Evolutionary conservation across 2,797 vertebrate species (phyloP), one percentile per base, ranked within the genome.

Genomic region (Dicrostonyx torquatus): DNA sequence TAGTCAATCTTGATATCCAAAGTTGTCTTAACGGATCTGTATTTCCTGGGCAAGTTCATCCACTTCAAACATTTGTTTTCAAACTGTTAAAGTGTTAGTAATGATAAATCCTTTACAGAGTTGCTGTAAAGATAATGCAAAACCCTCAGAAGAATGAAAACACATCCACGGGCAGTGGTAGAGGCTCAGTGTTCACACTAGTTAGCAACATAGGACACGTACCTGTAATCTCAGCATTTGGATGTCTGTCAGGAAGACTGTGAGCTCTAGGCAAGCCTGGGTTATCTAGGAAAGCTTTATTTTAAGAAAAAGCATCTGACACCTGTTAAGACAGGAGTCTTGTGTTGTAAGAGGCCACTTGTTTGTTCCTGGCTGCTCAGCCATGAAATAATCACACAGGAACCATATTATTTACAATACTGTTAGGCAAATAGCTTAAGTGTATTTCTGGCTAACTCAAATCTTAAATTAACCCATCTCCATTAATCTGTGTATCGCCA

Each of bases 311-410:
- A 76, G 24, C 24, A 31, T 48, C 64, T 98, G 79, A 22, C 79
- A 96, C 94, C 96, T 97, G 96, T 70, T 85, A 93, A 97, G 78
- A 89, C 95, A 94, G 92, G 95, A 83, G 9, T 4, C 89, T 66
- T 83, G 66, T 95, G 96, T 97, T 43, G 43, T 43, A 43, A 6
- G 43, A 43, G 43, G 43, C 6, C 43, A 43, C 43, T 43, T 43
- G 43, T 43, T 43, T 43, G 43, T 43, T 43, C 43, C 43, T 43
- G 43, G 43, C 43, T 43, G 43, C 43, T 43, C 43, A 43, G 43
- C 43, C 3, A 3, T 43, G 43, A 43, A 43, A 43, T 43, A 43
- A 43, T 43, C 43, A 43, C 43, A 43, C 43, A 43, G 43, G 6
- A 43, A 43, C 43, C 43, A 43, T 43, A 43, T 43, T 43, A 43